Base-by-base conservation (phyloP, 2,113 vertebrate genomes). In the Ochotona princeps region DNA sequence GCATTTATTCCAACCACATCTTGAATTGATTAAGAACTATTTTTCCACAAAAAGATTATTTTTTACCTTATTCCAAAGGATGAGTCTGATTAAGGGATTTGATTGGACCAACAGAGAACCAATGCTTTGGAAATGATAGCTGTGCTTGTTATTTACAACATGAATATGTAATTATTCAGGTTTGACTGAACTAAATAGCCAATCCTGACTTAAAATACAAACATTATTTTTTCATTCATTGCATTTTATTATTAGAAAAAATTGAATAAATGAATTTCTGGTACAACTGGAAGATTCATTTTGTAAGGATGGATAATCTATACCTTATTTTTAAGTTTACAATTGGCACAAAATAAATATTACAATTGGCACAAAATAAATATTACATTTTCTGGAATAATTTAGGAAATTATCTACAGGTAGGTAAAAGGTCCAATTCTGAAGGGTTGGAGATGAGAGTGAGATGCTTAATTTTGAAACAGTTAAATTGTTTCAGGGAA, bases 11-110 rank as follows among this genome's bases (percentile, higher is more conserved):
- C 51, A 98, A 97, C 97, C 98, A 98, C 96, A 95, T 99, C 76
- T 98, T 99, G 97, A 99, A 98, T 95, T 97, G 98, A 97, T 99
- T 99, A 98, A 99, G 98, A 97, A 98, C 96, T 95, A 97, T 98
- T 96, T 99, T 98, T 97, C 98, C 98, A 63, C 97, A 98, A 96
- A 98, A 98, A 97, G 98, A 98, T 7, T 98, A 98, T 98, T 99
- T 44, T 99, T 97, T 92, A 98, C 94, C 98, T 98, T 89, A 97
- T 99, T 97, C 98, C 98, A 97, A 97, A 92, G 85, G 98, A 98
- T 0, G 74, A 99, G 73, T 98, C 98, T 96, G 98, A 98, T 97
- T 98, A 98, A 61, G 98, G 97, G 79, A 98, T 98, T 98, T 92
- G 98, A 98, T 97, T 97, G 97, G 69, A 98, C 98, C 94, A 98